Base-by-base conservation (phyloP, 2,797 vertebrate species). In the Pseudochromis fuscus region DNA sequence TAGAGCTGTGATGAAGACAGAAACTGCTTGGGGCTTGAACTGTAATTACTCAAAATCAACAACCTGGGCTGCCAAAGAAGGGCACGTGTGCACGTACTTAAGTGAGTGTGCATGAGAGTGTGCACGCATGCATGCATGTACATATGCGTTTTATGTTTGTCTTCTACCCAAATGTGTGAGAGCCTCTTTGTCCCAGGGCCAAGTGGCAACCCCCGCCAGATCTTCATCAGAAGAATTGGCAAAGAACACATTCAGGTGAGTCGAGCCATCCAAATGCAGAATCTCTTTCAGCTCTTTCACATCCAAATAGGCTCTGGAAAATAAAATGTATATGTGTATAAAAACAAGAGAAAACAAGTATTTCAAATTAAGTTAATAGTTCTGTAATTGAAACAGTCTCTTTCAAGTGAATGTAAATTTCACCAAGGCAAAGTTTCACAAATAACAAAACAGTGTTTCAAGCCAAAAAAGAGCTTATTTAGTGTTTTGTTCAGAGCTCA, bases 101-200 rank as follows among this genome's bases (percentile, higher is more conserved):
- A 62, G 28, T 50, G 31, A n/a, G n/a, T 65, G 49, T 63, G 55
- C 31, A 61, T 61, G 65, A 33, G 52, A 58, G 63, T 57, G 64
- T 66, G 62, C 13, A 40, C 57, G 46, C 44, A 60, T 72, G 65
- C 28, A 58, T 77, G 53, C 28, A 50, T 60, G 76, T 66, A 24
- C 77, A 66, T 49, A 63, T 45, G 61, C 75, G 67, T 60, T 30
- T n/a, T n/a, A n/a, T n/a, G n/a, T 81, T 78, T 69, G 57, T 87
- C 65, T 74, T 72, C 44, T 94, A 99, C 98, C 98, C 90, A 99
- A 94, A 94, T 99, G 96, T 82, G 98, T 96, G 72, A 99, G 94
- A 63, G 96, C 98, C 85, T 99, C 97, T 87, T 99, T 99, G 93
- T 99, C 97, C 98, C 98, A 99, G 1, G 98, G 98, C 96, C 97